phyloP scores from a whole-genome alignment of 2,113 vertebrate species.

The Numenius arquata region DNA sequence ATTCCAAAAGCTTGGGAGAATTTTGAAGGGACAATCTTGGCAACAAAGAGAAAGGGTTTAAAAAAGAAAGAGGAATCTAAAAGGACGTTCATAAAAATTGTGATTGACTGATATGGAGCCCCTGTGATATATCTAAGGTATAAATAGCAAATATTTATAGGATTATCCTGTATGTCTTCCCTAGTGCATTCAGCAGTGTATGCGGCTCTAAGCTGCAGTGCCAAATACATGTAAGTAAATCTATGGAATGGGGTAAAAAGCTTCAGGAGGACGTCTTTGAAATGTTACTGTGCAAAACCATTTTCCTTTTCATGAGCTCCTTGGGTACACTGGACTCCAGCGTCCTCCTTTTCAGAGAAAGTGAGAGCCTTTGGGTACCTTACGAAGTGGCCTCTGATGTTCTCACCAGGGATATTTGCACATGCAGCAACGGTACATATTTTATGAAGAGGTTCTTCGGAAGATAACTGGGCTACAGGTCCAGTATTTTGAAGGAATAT shows the following conservation, averaged over 20 bases:
- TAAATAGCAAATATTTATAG: neutral
- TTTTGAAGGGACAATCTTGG: neutral
- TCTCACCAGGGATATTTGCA: neutral
- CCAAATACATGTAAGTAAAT: neutral
- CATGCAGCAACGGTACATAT: fast-evolving
- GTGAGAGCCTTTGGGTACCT: neutral
- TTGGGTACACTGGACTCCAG: neutral
- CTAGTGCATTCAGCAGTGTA: neutral
- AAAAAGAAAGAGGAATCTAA: neutral
- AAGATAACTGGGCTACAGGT: neutral
- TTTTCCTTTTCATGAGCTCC: neutral
- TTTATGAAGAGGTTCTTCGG: neutral
- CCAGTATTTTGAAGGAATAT: neutral
- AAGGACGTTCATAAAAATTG: neutral
- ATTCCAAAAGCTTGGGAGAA: neutral
- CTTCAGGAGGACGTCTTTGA: neutral
- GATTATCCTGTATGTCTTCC: neutral
- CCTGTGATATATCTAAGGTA: neutral
- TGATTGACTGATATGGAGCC: neutral
- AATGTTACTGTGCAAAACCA: neutral
- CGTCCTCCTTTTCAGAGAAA: neutral
- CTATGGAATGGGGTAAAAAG: neutral
- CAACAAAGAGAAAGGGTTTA: neutral
- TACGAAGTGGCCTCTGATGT: neutral
- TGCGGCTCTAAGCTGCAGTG: neutral